Conservation (phyloP, 2,113 vertebrate species). For the Heterotilapia buettikoferi region DNA sequence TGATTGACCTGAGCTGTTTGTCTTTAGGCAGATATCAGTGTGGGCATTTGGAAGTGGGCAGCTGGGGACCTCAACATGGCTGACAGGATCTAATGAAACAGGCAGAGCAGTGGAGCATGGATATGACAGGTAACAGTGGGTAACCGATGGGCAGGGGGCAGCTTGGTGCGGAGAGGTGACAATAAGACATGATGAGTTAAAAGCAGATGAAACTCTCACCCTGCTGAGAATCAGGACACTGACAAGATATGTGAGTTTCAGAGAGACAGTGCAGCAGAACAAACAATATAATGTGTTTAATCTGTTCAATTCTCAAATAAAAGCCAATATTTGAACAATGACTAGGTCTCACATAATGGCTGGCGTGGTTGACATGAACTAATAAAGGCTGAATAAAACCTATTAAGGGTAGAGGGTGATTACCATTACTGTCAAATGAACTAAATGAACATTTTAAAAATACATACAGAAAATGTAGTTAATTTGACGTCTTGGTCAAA, state of each 20-base stretch:
- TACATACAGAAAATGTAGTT: background rate
- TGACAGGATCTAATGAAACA: conserved; percentile 10
- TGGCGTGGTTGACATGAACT: background rate
- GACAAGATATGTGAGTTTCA: background rate
- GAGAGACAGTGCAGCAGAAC: background rate
- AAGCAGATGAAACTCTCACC: background rate
- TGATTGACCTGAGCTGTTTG: background rate
- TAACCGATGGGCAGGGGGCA: background rate
- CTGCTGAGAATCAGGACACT: background rate
- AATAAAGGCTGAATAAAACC: background rate
- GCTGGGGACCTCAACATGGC: background rate
- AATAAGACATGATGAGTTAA: background rate
- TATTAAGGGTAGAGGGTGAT: background rate
- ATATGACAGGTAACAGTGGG: background rate
- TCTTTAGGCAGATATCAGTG: background rate
- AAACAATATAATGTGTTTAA: background rate
- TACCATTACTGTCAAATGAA: background rate
- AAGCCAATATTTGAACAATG: background rate
- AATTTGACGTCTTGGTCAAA: background rate
- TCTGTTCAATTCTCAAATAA: background rate
- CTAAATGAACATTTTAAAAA: background rate
- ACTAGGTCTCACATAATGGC: background rate
- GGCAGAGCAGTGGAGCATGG: background rate
- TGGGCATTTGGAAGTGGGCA: background rate
- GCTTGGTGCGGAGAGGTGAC: background rate